Evolutionary conservation across 2,888 invertebrate genomes (phyloP), one percentile per base, ranked within the genome.

Genomic region (Desoria tigrina): DNA sequence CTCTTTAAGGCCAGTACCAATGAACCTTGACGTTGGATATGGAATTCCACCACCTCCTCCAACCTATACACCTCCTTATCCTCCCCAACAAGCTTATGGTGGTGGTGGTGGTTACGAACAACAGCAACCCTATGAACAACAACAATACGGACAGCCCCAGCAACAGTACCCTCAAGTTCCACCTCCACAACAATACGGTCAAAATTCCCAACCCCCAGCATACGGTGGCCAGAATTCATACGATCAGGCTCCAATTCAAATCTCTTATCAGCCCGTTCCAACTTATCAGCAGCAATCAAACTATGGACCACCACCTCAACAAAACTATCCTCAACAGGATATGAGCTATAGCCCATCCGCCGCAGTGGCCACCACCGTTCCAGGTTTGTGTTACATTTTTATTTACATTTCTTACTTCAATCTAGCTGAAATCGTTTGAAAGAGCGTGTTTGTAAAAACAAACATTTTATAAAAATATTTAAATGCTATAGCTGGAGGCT

Each of bases 1-100:
- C 27, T 71, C 78, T 18, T 61, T 79, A 16, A 73, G 76, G 57
- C 78, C 79, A 3, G 75, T 79, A 21, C 74, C 76, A 73, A 76
- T 74, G 21, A 66, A 72, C 39, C 61, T 72, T 3, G 73, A 72
- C 49, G 61, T 72, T 14, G 72, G 72, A 24, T 23, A 50, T 23
- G 72, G 72, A 24, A 28, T 72, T 4, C 72, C 72, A 42, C 65
- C 69, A 1, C 65, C 65, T 14, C 69, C 72, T 23, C 63, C 61
- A 37, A 53, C 68, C 16, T 56, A 57, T 14, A 11, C 28, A 2
- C 51, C 51, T 7, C 18, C 39, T 14, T 42, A 58, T 6, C 11
- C 23, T 9, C 57, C 7, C 26, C 55, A 55, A 32, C n/a, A 24
- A 6, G 53, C 54, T 18, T 32, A 26, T 16, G 57, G 63, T 23